These are phyloP conservation scores for Pentalonia nigronervosa DNA, from an alignment of 1,140 invertebrate species.

Conservation along the genomic window DNA sequence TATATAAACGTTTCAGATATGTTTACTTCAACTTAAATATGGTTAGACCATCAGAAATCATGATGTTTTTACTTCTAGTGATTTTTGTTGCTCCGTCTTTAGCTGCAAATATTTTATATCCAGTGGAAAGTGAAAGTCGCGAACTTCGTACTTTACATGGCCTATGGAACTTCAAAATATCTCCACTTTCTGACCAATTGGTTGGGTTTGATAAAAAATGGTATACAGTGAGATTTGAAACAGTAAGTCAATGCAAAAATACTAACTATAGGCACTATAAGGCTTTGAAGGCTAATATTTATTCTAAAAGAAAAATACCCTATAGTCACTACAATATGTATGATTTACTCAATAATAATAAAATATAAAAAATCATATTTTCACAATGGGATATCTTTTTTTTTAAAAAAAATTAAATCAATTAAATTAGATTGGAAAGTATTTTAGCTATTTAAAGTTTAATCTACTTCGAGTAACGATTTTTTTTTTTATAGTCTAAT, in stretches of 20 bases:
- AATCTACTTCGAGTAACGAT: too few species aligned
- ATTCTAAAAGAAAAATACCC: too few species aligned
- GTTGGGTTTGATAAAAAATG: slow-evolving; percentile 23
- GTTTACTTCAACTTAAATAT: not conserved
- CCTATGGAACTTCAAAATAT: slow-evolving; percentile 47
- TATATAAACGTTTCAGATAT: slow-evolving; percentile 24
- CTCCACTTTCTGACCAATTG: not conserved
- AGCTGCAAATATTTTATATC: slow-evolving; percentile 17
- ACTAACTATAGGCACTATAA: not conserved
- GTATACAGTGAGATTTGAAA: slow-evolving; percentile 36
- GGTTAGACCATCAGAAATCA: not conserved
- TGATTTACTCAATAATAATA: too few species aligned
- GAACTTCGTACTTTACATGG: slow-evolving; percentile 46
- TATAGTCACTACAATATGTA: too few species aligned
- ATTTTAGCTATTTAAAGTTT: too few species aligned
- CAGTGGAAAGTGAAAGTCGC: slow-evolving; percentile 41
- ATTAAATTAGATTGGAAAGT: too few species aligned
- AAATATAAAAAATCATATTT: too few species aligned
- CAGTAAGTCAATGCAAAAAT: slow-evolving; percentile 1
- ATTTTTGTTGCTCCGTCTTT: not conserved
- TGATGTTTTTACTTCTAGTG: not conserved
- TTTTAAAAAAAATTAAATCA: too few species aligned
- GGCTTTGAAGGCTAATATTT: not conserved
- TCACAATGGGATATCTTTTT: too few species aligned
- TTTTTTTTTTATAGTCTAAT: too few species aligned